phyloP scores from a whole-genome alignment of 1,140 invertebrate species.

The Tenebrio molitor region DNA sequence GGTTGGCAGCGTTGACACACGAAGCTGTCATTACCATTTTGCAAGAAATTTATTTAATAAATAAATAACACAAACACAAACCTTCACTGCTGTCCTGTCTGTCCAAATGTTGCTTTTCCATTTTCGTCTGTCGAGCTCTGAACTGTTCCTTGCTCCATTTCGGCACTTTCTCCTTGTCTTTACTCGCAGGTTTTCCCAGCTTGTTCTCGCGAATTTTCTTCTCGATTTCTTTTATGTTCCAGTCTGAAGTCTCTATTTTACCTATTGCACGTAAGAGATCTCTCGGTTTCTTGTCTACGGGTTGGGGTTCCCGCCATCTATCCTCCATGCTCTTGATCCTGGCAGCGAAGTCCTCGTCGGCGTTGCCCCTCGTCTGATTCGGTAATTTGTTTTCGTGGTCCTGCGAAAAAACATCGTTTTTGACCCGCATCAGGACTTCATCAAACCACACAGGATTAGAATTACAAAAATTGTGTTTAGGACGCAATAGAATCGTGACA shows the following conservation, averaged over 20 bases:
- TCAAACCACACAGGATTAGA: no score
- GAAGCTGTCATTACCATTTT: no score
- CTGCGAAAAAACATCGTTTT: slow-evolving; percentile 69
- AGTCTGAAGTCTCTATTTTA: slow-evolving; percentile 91
- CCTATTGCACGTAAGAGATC: slow-evolving; percentile 89
- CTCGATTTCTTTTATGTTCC: slow-evolving; percentile 93
- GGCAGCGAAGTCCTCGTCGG: slow-evolving; percentile 79
- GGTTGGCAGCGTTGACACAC: no score
- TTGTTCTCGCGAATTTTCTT: slow-evolving; percentile 91
- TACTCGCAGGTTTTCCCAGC: slow-evolving; percentile 75
- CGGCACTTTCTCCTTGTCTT: slow-evolving; percentile 84
- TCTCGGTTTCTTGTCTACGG: slow-evolving; percentile 83
- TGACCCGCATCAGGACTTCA: no score
- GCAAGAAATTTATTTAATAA: no score
- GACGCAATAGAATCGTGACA: no score
- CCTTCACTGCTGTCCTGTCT: slow-evolving; percentile 72
- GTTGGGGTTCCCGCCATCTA: slow-evolving; percentile 72
- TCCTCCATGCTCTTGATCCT: slow-evolving; percentile 79
- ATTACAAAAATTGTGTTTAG: no score
- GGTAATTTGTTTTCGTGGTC: slow-evolving; percentile 76
- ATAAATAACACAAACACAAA: slow-evolving; percentile 30
- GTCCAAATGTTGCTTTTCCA: slow-evolving; percentile 76
- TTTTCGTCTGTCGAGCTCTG: slow-evolving; percentile 83
- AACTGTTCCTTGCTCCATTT: slow-evolving; percentile 93
- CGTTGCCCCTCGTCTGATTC: slow-evolving; percentile 69